Evolutionary conservation across 1,140 invertebrate genomes (phyloP).

Genomic region (Drosophila pallidifrons): DNA sequence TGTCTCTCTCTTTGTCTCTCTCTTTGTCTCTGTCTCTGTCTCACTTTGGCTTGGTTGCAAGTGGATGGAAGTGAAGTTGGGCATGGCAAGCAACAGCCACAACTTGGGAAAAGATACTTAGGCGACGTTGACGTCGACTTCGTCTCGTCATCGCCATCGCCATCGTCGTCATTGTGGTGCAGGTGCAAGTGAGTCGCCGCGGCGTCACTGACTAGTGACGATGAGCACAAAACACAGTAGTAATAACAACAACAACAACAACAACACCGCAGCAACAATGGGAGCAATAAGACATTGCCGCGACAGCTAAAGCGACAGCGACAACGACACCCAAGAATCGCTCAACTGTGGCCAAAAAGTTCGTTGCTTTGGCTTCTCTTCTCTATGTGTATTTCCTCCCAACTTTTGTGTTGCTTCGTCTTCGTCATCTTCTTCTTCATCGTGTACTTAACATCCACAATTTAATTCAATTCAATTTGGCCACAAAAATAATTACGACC

Average conservation of each 20-base stretch:
- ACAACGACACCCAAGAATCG: constrained; percentile 77
- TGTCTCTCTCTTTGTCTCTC: too few species aligned
- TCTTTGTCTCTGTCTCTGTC: too few species aligned
- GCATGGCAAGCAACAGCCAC: constrained; percentile 42
- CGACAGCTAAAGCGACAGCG: constrained; percentile 26
- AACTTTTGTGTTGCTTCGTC: neutral
- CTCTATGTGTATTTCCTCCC: neutral
- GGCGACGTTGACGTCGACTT: constrained; percentile 16
- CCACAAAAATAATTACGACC: constrained; percentile 80
- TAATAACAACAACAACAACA: constrained; percentile 22
- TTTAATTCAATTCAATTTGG: constrained; percentile 82
- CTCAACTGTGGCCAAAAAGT: constrained; percentile 79
- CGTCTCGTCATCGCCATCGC: constrained; percentile 21
- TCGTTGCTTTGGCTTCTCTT: constrained; percentile 69
- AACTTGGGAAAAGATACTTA: constrained; percentile 46
- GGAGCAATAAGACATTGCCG: constrained; percentile 12
- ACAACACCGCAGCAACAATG: constrained; percentile 41
- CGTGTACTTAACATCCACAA: constrained; percentile 53
- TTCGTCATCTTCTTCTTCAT: constrained; percentile 2
- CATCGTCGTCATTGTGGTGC: constrained; percentile 56
- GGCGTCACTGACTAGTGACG: constrained; percentile 63
- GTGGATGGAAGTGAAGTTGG: constrained; percentile 49
- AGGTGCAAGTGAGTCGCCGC: constrained; percentile 62
- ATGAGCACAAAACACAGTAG: constrained; percentile 50
- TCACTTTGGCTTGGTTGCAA: constrained; percentile 23